Evolutionary conservation across 2,888 invertebrate genomes (phyloP), one percentile per base, ranked within the genome.

Genomic region (Neoascia interrupta): DNA sequence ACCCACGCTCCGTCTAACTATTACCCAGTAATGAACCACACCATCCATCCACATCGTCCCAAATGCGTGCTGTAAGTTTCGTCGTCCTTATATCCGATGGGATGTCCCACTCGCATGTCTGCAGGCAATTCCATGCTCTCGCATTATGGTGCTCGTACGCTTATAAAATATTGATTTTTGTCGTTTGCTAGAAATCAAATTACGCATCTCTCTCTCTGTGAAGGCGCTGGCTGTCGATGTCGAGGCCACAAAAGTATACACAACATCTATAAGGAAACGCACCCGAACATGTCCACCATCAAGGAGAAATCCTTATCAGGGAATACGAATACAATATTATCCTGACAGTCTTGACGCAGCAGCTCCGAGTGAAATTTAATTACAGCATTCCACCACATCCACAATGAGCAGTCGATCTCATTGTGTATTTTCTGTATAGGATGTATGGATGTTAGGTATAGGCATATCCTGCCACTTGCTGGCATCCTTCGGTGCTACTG

Each of bases 361-460:
- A 54, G 21, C 11, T 41, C 43, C 0, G 43, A 43, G 36, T 16
- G 19, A 54, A 64, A 64, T 64, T 64, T 64, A 64, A 64, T 64
- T 64, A 64, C 64, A 53, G 53, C 21, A 54, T 64, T 63, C 63
- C 63, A 23, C n/a, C n/a, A 15, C n/a, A 41, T 28, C 34, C 15
- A 34, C 53, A 54, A 37, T 45, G 43, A 53, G 23, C 26, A n/a
- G 36, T 36, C 16, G 39, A 1, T 23, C 36, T 66, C 41, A 47
- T 66, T 73, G 51, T 53, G 37, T 37, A 28, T 49, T 8, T 37
- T 28, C 58, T 26, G 13, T 11, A 4, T n/a, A n/a, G n/a, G n/a
- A n/a, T n/a, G n/a, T n/a, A n/a, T n/a, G n/a, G n/a, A n/a, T n/a
- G n/a, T n/a, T n/a, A n/a, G n/a, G n/a, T n/a, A n/a, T n/a, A n/a